Conservation (phyloP, 1,140 invertebrate species). For the Globodera ellingtonae region DNA sequence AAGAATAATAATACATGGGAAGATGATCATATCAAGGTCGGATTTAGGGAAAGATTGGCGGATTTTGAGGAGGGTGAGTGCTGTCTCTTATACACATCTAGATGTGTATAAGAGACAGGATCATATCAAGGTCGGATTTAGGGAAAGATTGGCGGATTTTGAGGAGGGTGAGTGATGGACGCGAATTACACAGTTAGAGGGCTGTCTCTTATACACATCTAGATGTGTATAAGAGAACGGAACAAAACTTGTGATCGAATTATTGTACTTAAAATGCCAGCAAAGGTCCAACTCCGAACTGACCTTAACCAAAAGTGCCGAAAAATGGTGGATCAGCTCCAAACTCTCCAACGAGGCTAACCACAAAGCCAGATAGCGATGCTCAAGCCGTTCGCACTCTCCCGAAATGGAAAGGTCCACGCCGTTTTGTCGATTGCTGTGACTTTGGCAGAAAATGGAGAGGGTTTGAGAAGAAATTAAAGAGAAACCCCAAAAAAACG, state of each 20-base stretch:
- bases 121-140: too few relatives aligned
- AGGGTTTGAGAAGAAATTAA: not conserved
- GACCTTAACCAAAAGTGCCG: conserved; percentile 7
- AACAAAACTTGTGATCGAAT: not conserved
- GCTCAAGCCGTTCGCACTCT: conserved; percentile 16
- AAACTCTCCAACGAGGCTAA: conserved; percentile 34
- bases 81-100: too few relatives aligned
- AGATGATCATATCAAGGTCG: conserved; percentile 7
- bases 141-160: too few relatives aligned
- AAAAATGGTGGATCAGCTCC: conserved; percentile 31
- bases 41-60: not conserved
- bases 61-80: too few relatives aligned
- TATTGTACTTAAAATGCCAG: not conserved
- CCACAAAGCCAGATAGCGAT: conserved; percentile 32
- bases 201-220: too few relatives aligned
- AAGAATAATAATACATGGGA: conserved; percentile 15
- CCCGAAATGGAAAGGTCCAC: not conserved
- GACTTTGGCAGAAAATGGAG: not conserved
- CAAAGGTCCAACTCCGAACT: not conserved
- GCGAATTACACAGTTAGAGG: conserved; percentile 7
- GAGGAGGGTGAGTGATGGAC: not conserved
- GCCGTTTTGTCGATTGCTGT: not conserved
- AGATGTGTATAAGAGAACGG: too few relatives aligned
- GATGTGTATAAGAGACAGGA: too few relatives aligned
- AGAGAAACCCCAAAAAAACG: not conserved